Evolutionary conservation across 2,888 invertebrate species (phyloP), one percentile per base, ranked within the genome.

Genomic region (Notodonta dromedarius): DNA sequence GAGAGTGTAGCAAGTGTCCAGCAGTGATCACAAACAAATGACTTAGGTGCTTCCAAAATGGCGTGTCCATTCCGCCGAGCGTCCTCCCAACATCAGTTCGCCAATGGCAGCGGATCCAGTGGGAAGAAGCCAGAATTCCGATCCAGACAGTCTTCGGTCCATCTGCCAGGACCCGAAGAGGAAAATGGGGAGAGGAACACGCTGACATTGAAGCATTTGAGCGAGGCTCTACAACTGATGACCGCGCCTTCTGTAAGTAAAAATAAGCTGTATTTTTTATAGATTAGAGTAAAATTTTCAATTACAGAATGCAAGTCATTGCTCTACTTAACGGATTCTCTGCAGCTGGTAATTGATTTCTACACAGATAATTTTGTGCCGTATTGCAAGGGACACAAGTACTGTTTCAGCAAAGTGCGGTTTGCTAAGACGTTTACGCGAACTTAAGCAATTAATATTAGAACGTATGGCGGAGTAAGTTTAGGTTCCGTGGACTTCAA

Each of bases 211-310:
- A 97, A 96, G 86, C 96, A 97, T 83, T 93, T 98, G 76, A 96
- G 96, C 81, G 96, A 97, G 80, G 97, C 97, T 48, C 95, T 98
- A 73, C 95, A 96, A 78, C 94, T 97, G 66, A 93, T 98, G 69
- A 97, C 97, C 44, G 96, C 97, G 53, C 97, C 97, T 61, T 95
- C 97, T 94, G 97, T 97, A 94, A 94, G 96, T 94, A 16, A 60
- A 50, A 58, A 52, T 56, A 9, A 4, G 46, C 65, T 42, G 2
- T 65, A 48, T 13, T 0, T 8, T 7, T 4, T 1, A 3, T 0
- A 1, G 4, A 56, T 60, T 14, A 48, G 11, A 8, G 50, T 57
- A 57, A 52, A 53, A 8, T 24, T 50, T 46, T 2, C 6, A 11
- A 6, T n/a, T 46, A 5, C 46, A 57, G 13, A 40, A 8, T 51